Base-by-base conservation (phyloP, 2,113 vertebrate species). In the Formicarius rufipectus region DNA sequence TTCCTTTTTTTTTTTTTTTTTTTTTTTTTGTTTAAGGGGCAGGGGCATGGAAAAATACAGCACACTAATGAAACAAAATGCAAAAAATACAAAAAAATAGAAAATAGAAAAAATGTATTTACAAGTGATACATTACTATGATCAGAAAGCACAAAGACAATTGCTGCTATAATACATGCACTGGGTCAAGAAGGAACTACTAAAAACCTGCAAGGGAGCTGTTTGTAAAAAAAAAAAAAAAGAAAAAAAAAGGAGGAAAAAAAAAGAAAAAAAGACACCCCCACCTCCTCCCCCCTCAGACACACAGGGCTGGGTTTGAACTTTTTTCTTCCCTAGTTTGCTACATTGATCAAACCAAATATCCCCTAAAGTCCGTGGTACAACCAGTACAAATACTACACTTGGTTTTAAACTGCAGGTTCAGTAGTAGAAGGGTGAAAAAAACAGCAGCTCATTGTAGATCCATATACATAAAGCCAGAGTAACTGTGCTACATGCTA, bases 81-180 rank as follows among this genome's bases (percentile, higher is more conserved):
- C 97, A 95, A 98, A 98, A 98, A 98, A 98, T 97, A 97, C 91
- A 97, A 97, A 97, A 98, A 98, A 97, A 98, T 97, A 98, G 96
- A 98, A 98, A 98, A 98, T 98, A 98, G 98, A 98, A 98, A 98
- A 98, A 98, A 98, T 98, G 98, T 98, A 98, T 98, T 98, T 98
- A 98, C 98, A 98, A 97, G 98, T 97, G 96, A 98, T 98, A 98
- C 98, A 98, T 98, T 95, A 98, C 98, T 98, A 97, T 97, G 98
- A 98, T 98, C 97, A 92, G 97, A 98, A 97, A 97, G 97, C 98
- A 98, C 98, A 96, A 91, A 97, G 98, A 98, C 97, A 82, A 90
- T 84, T 93, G 97, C 96, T 95, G 98, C 98, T 98, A 98, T 98
- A 82, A 96, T 98, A 98, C 98, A 98, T 98, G 98, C 98, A 98